phyloP scores from a whole-genome alignment of 2,888 invertebrate species.

The Acanthosoma haemorrhoidale region DNA sequence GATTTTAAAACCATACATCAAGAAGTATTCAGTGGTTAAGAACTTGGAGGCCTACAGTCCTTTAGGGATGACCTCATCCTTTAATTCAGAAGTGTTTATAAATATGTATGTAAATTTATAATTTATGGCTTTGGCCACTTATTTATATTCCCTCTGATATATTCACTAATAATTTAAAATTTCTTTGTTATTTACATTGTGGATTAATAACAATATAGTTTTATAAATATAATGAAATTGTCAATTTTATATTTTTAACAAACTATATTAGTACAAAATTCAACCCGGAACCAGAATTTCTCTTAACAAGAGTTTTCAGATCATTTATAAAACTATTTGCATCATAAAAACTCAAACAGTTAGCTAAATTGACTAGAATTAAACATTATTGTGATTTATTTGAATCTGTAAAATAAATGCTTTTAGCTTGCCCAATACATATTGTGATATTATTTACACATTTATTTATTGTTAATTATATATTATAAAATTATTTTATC shows the following conservation, averaged over 20 bases:
- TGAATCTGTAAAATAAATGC: neutral
- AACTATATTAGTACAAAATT: neutral
- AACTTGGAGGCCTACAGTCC: neutral
- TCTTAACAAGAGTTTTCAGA: neutral
- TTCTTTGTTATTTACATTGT: neutral
- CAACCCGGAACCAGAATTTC: neutral
- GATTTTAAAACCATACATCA: neutral
- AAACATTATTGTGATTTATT: neutral
- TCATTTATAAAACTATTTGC: slow-evolving; percentile 7
- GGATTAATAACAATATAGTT: neutral
- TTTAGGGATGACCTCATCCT: neutral
- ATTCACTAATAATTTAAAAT: neutral
- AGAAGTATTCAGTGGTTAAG: neutral
- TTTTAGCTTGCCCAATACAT: neutral
- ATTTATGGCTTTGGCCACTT: neutral
- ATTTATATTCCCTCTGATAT: neutral
- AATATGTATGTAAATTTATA: neutral
- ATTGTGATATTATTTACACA: neutral
- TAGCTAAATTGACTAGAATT: slow-evolving; percentile 7
- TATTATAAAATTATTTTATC: neutral
- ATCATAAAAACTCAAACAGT: neutral
- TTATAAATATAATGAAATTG: neutral
- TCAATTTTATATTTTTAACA: neutral
- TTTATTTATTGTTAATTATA: neutral
- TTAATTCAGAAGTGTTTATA: neutral